Conservation (phyloP, 1,140 invertebrate species). For the Rhizoglyphus robini region DNA sequence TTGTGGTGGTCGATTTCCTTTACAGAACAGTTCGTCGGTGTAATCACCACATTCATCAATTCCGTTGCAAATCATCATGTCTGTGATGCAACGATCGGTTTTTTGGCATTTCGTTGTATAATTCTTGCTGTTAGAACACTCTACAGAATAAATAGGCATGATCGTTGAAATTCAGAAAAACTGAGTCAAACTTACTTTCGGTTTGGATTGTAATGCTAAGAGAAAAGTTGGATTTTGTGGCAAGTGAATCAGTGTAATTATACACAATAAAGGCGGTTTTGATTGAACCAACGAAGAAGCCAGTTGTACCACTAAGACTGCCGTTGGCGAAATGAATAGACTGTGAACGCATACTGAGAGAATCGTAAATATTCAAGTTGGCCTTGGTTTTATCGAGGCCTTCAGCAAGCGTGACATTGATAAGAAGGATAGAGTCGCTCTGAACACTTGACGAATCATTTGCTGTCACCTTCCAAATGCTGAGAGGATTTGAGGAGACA, state of each 20-base stretch:
- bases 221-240: neutral
- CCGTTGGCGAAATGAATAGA: neutral
- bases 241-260: neutral
- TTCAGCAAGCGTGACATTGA: neutral
- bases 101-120: neutral
- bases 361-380: neutral
- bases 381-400: neutral
- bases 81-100: constrained; percentile 2
- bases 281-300: neutral
- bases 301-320: neutral
- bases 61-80: neutral
- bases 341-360: neutral
- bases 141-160: neutral
- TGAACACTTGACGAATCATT: neutral
- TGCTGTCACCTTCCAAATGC: neutral
- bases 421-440: neutral
- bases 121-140: neutral
- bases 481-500: neutral
- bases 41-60: constrained; percentile 7
- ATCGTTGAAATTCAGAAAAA: neutral
- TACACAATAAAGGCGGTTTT: neutral
- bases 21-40: neutral
- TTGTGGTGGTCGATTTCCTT: neutral
- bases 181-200: neutral
- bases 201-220: neutral